Base-by-base conservation (phyloP, 2,888 invertebrate genomes). In the Drosophila mercatorum region DNA sequence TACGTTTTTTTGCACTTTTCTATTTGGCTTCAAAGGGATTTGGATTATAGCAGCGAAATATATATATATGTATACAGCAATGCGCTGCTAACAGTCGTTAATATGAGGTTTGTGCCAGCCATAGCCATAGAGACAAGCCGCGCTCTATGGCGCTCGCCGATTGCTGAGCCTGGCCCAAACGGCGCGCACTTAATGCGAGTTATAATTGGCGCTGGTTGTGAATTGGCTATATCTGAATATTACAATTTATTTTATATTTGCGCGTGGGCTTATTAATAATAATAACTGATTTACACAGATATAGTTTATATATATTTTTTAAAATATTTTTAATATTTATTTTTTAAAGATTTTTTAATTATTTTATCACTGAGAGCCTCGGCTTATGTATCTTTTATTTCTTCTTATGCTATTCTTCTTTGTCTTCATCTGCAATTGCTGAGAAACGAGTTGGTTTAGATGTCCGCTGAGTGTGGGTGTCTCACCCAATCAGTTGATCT, bases 1-100 rank as follows among this genome's bases (percentile, higher is more conserved):
- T 63, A 67, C 17, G 26, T 12, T 60, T 49, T 68, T 62, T 34
- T 44, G 38, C 5, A 22, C 22, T 14, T 26, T 38, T 56, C 52
- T 22, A 17, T 28, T 38, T 34, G 4, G 10, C 12, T 53, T 51
- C 34, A n/a, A 36, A 36, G 7, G 51, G 51, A 17, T 51, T 51
- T 51, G 51, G 51, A 12, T 36, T 51, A 51, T 34, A 0, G 51
- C 12, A 0, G 34, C 0, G 5, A 6, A 26, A 4, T 17, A 17
- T 17, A 17, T 17, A 17, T 17, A 17, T 22, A 26, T 34, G 10
- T 34, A 14, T 8, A 47, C 5, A 11, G 31, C 2, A 26, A 11
- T n/a, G 26, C 38, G 10, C 22, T 53, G 53, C 38, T 6, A 12
- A 3, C 34, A 6, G 17, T 36, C 22, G 7, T 1, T 36, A 36